Base-by-base conservation (phyloP, 1,140 invertebrate genomes). In the Macrobrachium rosenbergii region DNA sequence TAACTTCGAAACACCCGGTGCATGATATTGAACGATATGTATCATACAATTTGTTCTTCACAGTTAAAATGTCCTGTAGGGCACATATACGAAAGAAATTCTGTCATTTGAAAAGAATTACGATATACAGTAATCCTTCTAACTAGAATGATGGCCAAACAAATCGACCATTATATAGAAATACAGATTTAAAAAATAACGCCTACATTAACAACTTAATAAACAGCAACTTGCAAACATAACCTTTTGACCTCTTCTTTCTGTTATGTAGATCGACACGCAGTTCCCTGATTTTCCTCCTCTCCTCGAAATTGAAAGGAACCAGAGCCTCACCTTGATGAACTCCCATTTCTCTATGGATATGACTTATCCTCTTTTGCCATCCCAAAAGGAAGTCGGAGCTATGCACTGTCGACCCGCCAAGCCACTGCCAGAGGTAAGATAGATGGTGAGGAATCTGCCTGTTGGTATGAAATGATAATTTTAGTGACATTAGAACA, bases 331-430 rank as follows among this genome's bases (percentile, higher is more conserved):
- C n/a, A 10, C 82, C 19, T 43, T 84, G 60, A 10, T 84, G 72
- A 84, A 84, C 82, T 43, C 73, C 52, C 82, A 84, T 73, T 84
- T 84, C 62, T 64, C 28, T 52, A 78, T 78, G 8, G 16, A 14
- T 37, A 67, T 8, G 16, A 7, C 60, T 16, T 14, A 77, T 28
- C 82, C 82, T 17, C 82, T 84, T 14, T 72, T 84, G n/a, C 82
- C 82, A 37, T 84, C 82, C 28, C 82, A 84, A 75, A 72, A 77
- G 60, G 75, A 84, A 43, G 82, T 84, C 11, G 82, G 82, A 12
- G 82, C 60, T 59, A 84, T 84, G 82, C 82, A 84, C 82, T 84
- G 82, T 21, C 73, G 82, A 8, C 82, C 72, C 16, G 82, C 23
- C 21, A 83, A 63, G 12, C 69, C 82, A 11, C 82, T 83, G 2